phyloP scores from a whole-genome alignment of 2,888 invertebrate genomes.

The Conchocele bisecta region DNA sequence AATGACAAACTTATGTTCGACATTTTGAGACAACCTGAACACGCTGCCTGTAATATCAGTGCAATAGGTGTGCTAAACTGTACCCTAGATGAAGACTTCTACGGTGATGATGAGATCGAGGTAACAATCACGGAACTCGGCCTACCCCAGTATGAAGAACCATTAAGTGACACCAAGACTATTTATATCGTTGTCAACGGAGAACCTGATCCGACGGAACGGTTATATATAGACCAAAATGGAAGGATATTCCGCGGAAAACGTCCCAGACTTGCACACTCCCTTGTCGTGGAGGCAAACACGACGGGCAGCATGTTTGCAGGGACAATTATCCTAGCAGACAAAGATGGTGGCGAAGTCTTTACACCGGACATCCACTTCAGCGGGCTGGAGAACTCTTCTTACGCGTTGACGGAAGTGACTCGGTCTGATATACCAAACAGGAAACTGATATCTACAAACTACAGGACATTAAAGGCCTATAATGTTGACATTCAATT shows the following conservation, averaged over 20 bases:
- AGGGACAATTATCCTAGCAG: slow-evolving; percentile 40
- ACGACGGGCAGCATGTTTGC: slow-evolving; percentile 9
- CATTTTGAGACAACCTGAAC: slow-evolving; percentile 25
- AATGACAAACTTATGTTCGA: slow-evolving; percentile 51
- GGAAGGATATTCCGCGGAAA: slow-evolving; percentile 28
- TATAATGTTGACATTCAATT: slow-evolving; percentile 25
- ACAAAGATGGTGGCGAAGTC: slow-evolving; percentile 41
- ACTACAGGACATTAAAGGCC: slow-evolving; percentile 30
- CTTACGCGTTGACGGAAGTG: not conserved
- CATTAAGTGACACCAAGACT: slow-evolving; percentile 7
- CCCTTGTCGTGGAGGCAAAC: slow-evolving; percentile 31
- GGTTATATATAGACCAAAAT: slow-evolving; percentile 34
- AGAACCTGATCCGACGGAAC: slow-evolving; percentile 32
- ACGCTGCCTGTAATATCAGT: slow-evolving; percentile 43
- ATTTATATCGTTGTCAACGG: slow-evolving; percentile 18
- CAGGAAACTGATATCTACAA: slow-evolving; percentile 10
- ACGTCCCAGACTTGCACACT: slow-evolving; percentile 25
- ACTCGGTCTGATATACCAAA: not conserved
- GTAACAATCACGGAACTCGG: slow-evolving; percentile 14
- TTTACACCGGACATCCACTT: slow-evolving; percentile 14
- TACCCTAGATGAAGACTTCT: slow-evolving; percentile 47
- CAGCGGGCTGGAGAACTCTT: slow-evolving; percentile 28
- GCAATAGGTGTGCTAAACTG: slow-evolving; percentile 46
- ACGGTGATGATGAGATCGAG: slow-evolving; percentile 31
- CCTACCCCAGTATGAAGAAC: slow-evolving; percentile 3